Evolutionary conservation across 92 coral and sea anemone species (phyloP), one percentile per base, ranked within the genome.

Genomic region (Epizoanthus stellaris): DNA sequence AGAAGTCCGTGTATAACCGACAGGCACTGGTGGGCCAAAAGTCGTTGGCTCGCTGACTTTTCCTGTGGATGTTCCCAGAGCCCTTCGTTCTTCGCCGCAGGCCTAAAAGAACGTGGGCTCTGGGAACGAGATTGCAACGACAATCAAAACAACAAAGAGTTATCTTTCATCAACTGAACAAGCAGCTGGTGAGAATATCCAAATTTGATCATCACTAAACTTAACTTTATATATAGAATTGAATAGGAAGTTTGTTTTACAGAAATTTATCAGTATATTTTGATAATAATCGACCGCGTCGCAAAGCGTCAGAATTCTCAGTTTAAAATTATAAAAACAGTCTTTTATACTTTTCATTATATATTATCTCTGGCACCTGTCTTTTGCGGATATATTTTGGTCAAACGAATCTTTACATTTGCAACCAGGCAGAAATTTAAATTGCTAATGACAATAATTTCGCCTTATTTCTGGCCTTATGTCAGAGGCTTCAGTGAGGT

Each of bases 401-500:
- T 14, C 40, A 73, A 73, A 40, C 16, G 77, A 73, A 45, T 73
- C 59, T 74, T 54, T 10, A 14, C 42, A 74, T 68, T 68, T 19
- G 73, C 45, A 13, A 68, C 52, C 63, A 53, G 42, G 42, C 42
- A 21, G 63, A 53, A 74, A 74, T 74, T 74, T 74, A 74, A 54
- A 74, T 74, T 74, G 80, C 80, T 74, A 74, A 74, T 74, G 80
- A 74, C 17, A 3, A 19, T 17, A 30, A 42, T 6, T 74, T 74
- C n/a, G 65, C 12, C 57, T 15, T 9, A 15, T 54, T 40, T 74
- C 38, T 52, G 56, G 56, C 14, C 56, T 12, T 52, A 52, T 52
- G 56, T 52, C 56, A 10, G 57, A 57, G 16, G 73, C 9, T 68
- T 68, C 21, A 0, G 34, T 52, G 10, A 36, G 42, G 56, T 72